phyloP scores from a whole-genome alignment of 2,797 vertebrate genomes.

The Choloepus didactylus region DNA sequence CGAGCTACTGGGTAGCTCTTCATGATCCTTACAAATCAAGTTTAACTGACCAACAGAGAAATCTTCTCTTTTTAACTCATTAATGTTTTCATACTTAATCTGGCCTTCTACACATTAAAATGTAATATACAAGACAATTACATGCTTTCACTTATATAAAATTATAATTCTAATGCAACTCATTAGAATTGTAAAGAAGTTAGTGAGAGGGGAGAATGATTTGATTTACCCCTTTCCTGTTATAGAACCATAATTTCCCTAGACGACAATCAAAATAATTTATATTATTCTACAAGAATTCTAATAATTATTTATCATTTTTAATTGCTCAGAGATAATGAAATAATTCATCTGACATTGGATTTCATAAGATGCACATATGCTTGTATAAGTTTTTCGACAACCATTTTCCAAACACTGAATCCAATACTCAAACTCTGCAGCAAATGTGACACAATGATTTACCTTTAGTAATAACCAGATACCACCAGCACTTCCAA shows the following conservation, averaged over 20 bases:
- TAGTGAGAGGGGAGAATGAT: conserved; percentile 18
- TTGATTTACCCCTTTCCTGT: conserved; percentile 3
- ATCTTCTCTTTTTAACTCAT: conserved; percentile 28
- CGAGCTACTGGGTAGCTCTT: neutral
- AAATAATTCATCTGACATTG: conserved; percentile 21
- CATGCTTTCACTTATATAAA: conserved; percentile 14
- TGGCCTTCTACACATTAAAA: conserved; percentile 22
- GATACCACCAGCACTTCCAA: conserved; percentile 31
- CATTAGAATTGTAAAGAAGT: conserved; percentile 4
- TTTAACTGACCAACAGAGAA: neutral
- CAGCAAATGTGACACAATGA: conserved; percentile 26
- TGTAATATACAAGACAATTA: neutral
- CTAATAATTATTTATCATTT: conserved; percentile 59
- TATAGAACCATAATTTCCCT: conserved; percentile 21
- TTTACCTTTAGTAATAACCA: conserved; percentile 3
- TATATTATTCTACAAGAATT: conserved; percentile 25
- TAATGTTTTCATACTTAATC: conserved; percentile 40
- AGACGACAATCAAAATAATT: conserved; percentile 46
- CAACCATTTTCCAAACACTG: conserved; percentile 52
- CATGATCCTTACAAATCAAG: conserved; percentile 28
- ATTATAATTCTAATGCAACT: neutral
- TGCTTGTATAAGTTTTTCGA: neutral
- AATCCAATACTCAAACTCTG: conserved; percentile 32
- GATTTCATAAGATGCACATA: neutral
- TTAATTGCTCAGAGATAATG: conserved; percentile 17